Evolutionary conservation across 2,797 vertebrate genomes (phyloP).

Genomic region (Thalassophryne amazonica): DNA sequence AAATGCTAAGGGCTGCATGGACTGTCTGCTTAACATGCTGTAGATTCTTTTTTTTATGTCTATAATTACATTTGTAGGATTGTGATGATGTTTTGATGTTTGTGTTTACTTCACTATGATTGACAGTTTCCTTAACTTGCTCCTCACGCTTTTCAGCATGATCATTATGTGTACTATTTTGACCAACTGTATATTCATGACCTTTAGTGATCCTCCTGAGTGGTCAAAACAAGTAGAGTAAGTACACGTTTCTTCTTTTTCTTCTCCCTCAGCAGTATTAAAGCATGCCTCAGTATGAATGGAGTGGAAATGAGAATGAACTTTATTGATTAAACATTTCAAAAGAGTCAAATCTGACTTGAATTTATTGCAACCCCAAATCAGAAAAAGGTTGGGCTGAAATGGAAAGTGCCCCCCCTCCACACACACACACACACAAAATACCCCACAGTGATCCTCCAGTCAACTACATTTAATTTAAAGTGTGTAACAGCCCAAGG

Average conservation of each 20-base stretch:
- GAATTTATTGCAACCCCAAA: too few species aligned
- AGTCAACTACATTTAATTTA: too few species aligned
- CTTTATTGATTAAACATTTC: too few species aligned
- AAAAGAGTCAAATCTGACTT: too few species aligned
- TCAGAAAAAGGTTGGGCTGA: too few species aligned
- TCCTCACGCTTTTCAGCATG: conserved; percentile 97
- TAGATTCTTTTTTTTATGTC: background rate
- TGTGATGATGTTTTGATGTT: background rate
- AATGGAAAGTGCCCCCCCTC: too few species aligned
- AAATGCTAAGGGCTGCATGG: background rate
- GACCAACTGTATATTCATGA: conserved; percentile 99
- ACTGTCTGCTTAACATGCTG: background rate
- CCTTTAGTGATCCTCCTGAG: conserved; percentile 98
- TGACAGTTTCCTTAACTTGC: conserved; percentile 71
- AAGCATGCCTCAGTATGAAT: conserved; percentile 8
- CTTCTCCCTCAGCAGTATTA: background rate
- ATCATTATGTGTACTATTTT: conserved; percentile 99
- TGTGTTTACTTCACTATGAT: background rate
- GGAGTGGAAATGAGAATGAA: too few species aligned
- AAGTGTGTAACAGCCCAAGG: too few species aligned
- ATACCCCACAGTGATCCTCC: too few species aligned
- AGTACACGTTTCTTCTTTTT: conserved; percentile 71
- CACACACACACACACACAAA: too few species aligned
- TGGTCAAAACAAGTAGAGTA: conserved; percentile 99
- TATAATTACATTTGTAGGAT: background rate